These are phyloP conservation scores for Crocidura indochinensis DNA, from an alignment of 2,797 vertebrate species.

Conservation along the genomic window DNA sequence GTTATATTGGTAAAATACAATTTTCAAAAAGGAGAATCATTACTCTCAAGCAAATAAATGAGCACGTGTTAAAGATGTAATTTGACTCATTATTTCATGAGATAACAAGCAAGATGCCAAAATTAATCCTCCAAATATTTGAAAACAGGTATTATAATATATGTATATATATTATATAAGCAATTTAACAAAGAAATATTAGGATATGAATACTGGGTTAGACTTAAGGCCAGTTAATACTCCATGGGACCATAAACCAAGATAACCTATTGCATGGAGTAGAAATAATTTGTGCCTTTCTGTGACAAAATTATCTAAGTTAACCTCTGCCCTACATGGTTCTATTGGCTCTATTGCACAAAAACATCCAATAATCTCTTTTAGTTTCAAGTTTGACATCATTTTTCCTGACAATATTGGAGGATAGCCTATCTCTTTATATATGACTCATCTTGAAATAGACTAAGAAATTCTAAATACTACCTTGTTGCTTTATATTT, in stretches of 20 bases:
- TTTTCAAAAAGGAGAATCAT: slow-evolving; percentile 30
- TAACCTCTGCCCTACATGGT: slow-evolving; percentile 13
- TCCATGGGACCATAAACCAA: slow-evolving; percentile 28
- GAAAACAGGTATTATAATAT: not conserved
- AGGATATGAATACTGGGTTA: slow-evolving; percentile 28
- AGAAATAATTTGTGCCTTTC: slow-evolving; percentile 38
- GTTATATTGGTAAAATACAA: slow-evolving; percentile 45
- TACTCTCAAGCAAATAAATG: slow-evolving; percentile 59
- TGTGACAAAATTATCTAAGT: slow-evolving; percentile 45
- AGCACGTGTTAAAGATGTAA: slow-evolving; percentile 31
- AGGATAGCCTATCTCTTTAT: not conserved
- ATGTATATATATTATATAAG: not conserved
- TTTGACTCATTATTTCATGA: slow-evolving; percentile 62
- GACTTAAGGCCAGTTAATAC: slow-evolving; percentile 57
- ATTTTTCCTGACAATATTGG: slow-evolving; percentile 37
- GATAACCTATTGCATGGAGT: slow-evolving; percentile 16
- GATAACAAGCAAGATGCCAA: not conserved
- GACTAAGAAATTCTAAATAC: slow-evolving; percentile 13
- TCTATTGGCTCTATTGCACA: not conserved
- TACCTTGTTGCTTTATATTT: not conserved
- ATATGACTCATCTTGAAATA: not conserved
- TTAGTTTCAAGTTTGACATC: slow-evolving; percentile 34
- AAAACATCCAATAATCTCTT: not conserved
- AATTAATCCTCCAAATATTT: slow-evolving; percentile 12
- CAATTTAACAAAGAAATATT: slow-evolving; percentile 49